Evolutionary conservation across 2,113 vertebrate species (phyloP), one percentile per base, ranked within the genome.

Genomic region (Pheucticus melanocephalus): DNA sequence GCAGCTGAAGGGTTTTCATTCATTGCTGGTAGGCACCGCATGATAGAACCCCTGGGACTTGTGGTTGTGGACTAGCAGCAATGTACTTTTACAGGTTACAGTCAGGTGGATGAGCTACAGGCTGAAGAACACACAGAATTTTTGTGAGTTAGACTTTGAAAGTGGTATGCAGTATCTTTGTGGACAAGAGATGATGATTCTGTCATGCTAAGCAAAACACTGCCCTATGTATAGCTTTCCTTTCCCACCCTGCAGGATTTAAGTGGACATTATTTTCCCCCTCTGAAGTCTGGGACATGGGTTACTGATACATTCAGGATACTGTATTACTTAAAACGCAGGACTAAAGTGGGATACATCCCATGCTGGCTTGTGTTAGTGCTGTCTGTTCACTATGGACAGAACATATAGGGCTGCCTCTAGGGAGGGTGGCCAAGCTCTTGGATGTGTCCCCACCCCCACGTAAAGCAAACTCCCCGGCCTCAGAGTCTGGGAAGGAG

Each of bases 381-480:
- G 19, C 60, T 70, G 13, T 59, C 30, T 69, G 23, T 40, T 31
- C 45, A 7, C 77, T 73, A 28, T 0, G 0, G 35, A 11, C 11
- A 30, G 60, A 84, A 24, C 25, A 65, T 28, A 9, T 22, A 27
- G 35, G 22, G 37, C 19, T 68, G 45, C 24, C 56, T 37, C 16
- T 19, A 24, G 45, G 25, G 14, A 92, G 12, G 5, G 13, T 40
- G 30, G 15, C 21, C 1, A 6, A 63, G 18, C 12, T 31, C 25
- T 86, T 3, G 4, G 30, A 9, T 56, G 12, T 11, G 4, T 6
- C n/a, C 25, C 7, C 16, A 3, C 5, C 61, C 35, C 48, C 33
- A 33, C 0, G 0, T 23, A 27, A 45, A 22, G 47, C 64, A 78
- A 33, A 33, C 13, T 50, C 24, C 27, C n/a, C 42, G 75, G 23